Conservation (phyloP, 1,140 invertebrate genomes). For the Myzus persicae region DNA sequence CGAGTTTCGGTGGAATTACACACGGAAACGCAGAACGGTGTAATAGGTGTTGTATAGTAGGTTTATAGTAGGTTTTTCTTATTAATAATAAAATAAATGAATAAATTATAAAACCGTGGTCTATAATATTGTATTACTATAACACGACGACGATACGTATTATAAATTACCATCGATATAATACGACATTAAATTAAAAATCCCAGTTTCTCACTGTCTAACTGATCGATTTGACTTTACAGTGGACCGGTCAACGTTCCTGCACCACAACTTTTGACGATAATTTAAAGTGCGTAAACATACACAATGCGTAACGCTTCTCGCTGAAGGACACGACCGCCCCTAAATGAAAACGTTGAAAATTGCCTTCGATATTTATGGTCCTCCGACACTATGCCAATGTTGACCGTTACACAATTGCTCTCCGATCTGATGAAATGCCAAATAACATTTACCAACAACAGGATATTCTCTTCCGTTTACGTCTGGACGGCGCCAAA, state of each 20-base stretch:
- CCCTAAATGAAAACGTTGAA: constrained; percentile 12
- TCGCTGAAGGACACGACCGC: background rate
- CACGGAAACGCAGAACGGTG: background rate
- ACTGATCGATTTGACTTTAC: background rate
- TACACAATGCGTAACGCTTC: background rate
- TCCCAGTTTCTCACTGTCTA: background rate
- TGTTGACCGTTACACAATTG: background rate
- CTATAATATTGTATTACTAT: background rate
- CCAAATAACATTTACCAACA: constrained; percentile 33
- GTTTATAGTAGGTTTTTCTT: background rate
- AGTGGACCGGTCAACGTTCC: background rate
- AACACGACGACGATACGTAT: background rate
- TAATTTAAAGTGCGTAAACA: background rate
- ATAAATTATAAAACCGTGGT: no score
- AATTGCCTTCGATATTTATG: background rate
- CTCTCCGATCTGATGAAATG: constrained; percentile 26
- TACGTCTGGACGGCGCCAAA: background rate
- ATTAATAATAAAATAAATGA: no score
- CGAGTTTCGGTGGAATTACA: background rate
- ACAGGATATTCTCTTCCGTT: background rate
- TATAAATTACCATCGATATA: no score
- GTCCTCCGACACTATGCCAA: background rate
- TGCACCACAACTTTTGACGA: background rate
- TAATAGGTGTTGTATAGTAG: background rate
- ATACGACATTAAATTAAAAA: background rate